Evolutionary conservation across 2,113 vertebrate genomes (phyloP).

Genomic region (Thinocorus orbignyianus): DNA sequence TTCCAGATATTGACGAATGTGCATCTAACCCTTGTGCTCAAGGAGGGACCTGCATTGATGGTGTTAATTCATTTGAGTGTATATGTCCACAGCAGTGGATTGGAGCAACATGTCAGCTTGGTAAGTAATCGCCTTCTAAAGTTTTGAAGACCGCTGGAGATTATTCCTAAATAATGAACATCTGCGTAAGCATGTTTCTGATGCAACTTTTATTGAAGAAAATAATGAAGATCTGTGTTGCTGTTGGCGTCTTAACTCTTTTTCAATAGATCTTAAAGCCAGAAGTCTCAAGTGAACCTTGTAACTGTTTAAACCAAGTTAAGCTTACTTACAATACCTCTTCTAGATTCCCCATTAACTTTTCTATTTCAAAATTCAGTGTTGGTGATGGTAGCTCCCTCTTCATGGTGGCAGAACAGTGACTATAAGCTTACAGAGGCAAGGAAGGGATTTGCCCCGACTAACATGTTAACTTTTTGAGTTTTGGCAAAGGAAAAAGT

Average conservation of each 20-base stretch:
- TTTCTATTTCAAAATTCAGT: background rate
- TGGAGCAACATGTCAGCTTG: constrained; percentile 92
- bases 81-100: constrained; percentile 91
- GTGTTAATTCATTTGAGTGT: constrained; percentile 89
- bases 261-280: background rate
- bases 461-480: constrained; percentile 24
- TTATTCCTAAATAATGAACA: background rate
- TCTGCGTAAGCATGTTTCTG: background rate
- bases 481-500: background rate
- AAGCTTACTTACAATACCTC: background rate
- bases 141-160: background rate
- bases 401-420: constrained; percentile 28
- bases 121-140: constrained; percentile 67
- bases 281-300: background rate
- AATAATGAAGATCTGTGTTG: background rate
- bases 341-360: background rate
- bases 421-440: background rate
- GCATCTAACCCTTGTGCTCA: constrained; percentile 87
- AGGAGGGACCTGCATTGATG: constrained; percentile 90
- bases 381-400: constrained; percentile 49
- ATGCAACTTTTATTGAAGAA: background rate
- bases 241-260: background rate
- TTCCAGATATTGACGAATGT: constrained; percentile 91
- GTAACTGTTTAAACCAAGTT: background rate
- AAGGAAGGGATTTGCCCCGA: background rate